These are phyloP conservation scores for Salminus brasiliensis DNA, from an alignment of 2,113 vertebrate species.

Conservation along the genomic window DNA sequence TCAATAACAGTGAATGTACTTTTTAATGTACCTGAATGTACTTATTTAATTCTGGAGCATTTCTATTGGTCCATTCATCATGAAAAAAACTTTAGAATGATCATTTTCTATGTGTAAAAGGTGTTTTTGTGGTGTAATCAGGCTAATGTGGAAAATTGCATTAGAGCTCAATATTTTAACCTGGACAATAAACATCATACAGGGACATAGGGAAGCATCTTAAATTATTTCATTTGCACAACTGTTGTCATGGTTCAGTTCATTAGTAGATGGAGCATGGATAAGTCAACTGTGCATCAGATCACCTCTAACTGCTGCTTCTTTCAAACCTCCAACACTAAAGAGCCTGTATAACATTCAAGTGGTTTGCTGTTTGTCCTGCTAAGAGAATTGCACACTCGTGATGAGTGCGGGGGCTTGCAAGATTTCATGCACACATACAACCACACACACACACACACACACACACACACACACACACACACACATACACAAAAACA, in stretches of 20 bases:
- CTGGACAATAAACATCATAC: too few species aligned
- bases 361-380: background rate
- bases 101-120: too few species aligned
- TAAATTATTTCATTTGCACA: background rate
- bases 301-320: conserved; percentile 59
- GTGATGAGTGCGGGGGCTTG: background rate
- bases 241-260: too few species aligned
- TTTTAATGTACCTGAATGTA: too few species aligned
- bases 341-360: conserved; percentile 18
- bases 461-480: conserved; percentile 22
- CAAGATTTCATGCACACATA: background rate
- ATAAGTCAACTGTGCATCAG: conserved; percentile 52
- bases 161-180: too few species aligned
- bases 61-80: too few species aligned
- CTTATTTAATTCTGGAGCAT: too few species aligned
- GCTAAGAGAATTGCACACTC: background rate
- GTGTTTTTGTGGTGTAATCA: too few species aligned
- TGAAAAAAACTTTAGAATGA: too few species aligned
- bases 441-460: background rate
- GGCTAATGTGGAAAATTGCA: too few species aligned
- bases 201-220: too few species aligned
- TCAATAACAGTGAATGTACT: too few species aligned
- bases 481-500: background rate
- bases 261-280: background rate
- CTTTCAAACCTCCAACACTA: conserved; percentile 51